A percentile compares a stretch with the other conserved stretches of the same genome.
phyloP scores from a whole-genome alignment of 2,113 vertebrate genomes.

The Anseranas semipalmata region DNA sequence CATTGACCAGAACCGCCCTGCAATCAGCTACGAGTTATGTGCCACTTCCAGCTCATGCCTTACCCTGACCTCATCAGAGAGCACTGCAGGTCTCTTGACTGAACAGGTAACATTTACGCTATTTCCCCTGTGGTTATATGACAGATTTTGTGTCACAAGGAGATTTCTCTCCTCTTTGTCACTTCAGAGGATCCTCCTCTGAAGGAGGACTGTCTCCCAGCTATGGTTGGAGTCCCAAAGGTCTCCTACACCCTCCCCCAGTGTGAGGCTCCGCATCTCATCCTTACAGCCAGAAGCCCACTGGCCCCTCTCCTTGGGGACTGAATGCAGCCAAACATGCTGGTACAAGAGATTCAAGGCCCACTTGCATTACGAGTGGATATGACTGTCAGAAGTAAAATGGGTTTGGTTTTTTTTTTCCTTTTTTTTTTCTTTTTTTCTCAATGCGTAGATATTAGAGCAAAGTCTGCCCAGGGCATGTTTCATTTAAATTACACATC shows the following conservation, averaged over 20 bases:
- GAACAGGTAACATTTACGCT: neutral
- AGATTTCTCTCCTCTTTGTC: neutral
- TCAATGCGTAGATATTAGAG: neutral
- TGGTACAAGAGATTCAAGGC: neutral
- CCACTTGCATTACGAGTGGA: neutral
- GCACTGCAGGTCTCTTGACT: neutral
- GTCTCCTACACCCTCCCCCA: neutral
- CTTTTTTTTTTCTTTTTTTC: too few species aligned
- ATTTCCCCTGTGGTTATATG: rapidly evolving
- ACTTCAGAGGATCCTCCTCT: neutral
- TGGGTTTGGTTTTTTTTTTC: neutral
- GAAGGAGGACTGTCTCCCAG: neutral
- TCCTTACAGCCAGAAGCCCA: neutral
- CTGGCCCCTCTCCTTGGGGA: neutral
- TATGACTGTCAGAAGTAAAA: neutral
- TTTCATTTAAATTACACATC: neutral
- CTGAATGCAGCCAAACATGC: rapidly evolving
- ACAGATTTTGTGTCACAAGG: neutral
- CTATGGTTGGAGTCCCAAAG: neutral
- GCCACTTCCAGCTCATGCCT: neutral
- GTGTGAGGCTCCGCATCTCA: rapidly evolving
- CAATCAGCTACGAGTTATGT: neutral
- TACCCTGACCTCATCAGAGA: neutral
- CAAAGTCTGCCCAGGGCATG: neutral
- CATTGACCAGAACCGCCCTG: neutral